Base-by-base conservation (phyloP, 1,140 invertebrate species). In the Tetragnatha versicolor region DNA sequence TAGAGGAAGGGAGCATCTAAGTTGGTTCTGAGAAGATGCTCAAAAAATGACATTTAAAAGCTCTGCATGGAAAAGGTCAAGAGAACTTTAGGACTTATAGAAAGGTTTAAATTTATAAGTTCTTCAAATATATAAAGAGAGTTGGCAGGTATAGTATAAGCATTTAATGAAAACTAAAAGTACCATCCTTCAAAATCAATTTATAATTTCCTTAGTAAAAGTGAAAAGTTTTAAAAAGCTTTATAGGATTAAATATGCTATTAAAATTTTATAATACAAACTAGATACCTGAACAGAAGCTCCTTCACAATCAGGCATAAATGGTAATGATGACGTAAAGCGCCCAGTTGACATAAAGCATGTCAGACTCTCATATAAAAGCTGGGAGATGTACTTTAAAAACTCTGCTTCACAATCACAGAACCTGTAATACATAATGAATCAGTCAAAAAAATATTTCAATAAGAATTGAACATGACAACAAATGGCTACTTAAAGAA, bases 351-450 rank as follows among this genome's bases (percentile, higher is more conserved):
- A 35, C 22, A 69, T 53, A 25, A 53, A 69, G 20, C 47, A 53
- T 27, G 47, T 35, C n/a, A 69, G 22, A 35, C n/a, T 51, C 14
- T 69, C 66, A 69, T 51, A 69, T 37, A 69, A 17, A 1, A 53
- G 25, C 25, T 51, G 42, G 4, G 45, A 37, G 12, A 69, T 35
- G 17, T 33, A 69, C 37, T 69, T 69, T 47, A 69, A 22, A 25
- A 69, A 69, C 5, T 69, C 66, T 20, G 31, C 17, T 9, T 69
- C 66, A 69, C 17, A 51, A n/a, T 69, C 45, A 25, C 27, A 53
- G 29, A 69, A 69, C n/a, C 66, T 69, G 31, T 14, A 29, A 14
- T 6, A 49, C 12, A 51, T n/a, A 39, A 63, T 39, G 20, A n/a
- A n/a, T n/a, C n/a, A n/a, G n/a, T n/a, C n/a, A 37, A 10, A 12